Percentiles rank a stretch among this genome's conserved stretches.
Conservation (phyloP, 2,797 vertebrate genomes). For the Morus bassanus region DNA sequence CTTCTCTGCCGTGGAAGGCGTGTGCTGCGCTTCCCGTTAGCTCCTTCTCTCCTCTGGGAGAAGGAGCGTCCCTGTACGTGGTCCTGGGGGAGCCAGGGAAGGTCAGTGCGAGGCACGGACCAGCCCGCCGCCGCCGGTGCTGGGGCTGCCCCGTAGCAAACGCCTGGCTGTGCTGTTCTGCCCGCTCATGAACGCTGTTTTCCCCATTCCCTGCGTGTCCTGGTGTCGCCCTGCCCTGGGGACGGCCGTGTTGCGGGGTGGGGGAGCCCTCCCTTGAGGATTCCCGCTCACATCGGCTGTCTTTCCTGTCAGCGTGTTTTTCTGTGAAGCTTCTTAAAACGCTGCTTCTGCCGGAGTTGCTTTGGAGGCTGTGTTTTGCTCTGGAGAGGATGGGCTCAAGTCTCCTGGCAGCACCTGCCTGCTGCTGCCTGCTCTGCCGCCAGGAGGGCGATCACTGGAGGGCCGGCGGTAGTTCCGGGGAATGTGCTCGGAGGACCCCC, state of each 20-base stretch:
- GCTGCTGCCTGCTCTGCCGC: not conserved
- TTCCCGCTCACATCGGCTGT: not conserved
- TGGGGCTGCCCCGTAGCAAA: not conserved
- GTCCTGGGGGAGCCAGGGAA: too few relatives aligned
- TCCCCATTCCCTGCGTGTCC: fast-evolving
- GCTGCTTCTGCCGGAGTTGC: too few relatives aligned
- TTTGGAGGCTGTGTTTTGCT: not conserved
- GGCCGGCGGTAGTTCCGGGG: not conserved
- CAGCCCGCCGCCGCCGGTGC: not conserved
- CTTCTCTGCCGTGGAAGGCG: too few relatives aligned
- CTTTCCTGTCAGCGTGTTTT: fast-evolving
- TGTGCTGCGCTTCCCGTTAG: not conserved
- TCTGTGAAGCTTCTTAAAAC: not conserved
- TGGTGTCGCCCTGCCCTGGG: too few relatives aligned
- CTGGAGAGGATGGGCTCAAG: fast-evolving
- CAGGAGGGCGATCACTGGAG: not conserved
- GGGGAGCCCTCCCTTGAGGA: not conserved
- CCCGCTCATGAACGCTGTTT: fast-evolving
- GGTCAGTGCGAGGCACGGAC: not conserved
- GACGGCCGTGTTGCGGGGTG: fast-evolving
- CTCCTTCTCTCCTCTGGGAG: not conserved
- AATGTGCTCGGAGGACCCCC: not conserved
- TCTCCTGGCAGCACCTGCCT: not conserved
- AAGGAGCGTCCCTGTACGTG: too few relatives aligned
- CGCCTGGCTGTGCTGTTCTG: fast-evolving